These are phyloP conservation scores for Alligator sinensis DNA, from an alignment of 2,113 vertebrate genomes.

Conservation along the genomic window DNA sequence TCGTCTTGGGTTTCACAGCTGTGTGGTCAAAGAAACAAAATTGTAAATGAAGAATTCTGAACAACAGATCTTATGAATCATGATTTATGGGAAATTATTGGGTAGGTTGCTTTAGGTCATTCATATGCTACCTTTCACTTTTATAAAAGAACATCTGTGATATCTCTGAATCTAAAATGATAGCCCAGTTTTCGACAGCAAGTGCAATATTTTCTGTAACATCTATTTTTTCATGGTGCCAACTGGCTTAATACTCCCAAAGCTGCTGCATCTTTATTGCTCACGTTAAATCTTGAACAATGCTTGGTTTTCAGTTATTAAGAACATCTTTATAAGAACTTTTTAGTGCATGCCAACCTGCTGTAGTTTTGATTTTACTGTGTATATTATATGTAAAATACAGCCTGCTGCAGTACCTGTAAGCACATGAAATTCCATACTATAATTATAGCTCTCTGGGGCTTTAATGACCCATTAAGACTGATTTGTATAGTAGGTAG, in stretches of 20 bases:
- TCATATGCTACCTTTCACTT: not conserved
- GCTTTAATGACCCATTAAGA: slow-evolving; percentile 80
- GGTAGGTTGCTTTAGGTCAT: not conserved
- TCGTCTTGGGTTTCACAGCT: not conserved
- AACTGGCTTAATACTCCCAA: not conserved
- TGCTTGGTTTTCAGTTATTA: slow-evolving; percentile 14
- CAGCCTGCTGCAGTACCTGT: slow-evolving; percentile 59
- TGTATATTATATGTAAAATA: slow-evolving; percentile 67
- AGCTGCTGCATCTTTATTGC: not conserved
- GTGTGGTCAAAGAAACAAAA: not conserved
- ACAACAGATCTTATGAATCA: not conserved
- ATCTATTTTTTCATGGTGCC: not conserved
- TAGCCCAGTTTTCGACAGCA: not conserved
- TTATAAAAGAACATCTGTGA: not conserved
- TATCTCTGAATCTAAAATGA: not conserved
- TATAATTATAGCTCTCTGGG: slow-evolving; percentile 82
- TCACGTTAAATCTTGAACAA: slow-evolving; percentile 10
- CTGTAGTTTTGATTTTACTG: slow-evolving; percentile 70
- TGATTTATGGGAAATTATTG: not conserved
- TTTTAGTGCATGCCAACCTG: slow-evolving; percentile 66
- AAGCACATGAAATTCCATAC: slow-evolving; percentile 78
- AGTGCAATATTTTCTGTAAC: not conserved
- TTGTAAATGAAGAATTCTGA: not conserved
- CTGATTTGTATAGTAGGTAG: slow-evolving; percentile 71
- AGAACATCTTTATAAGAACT: slow-evolving; percentile 63